Evolutionary conservation across 2,113 vertebrate genomes (phyloP).

Genomic region (Rhizomys pruinosus): DNA sequence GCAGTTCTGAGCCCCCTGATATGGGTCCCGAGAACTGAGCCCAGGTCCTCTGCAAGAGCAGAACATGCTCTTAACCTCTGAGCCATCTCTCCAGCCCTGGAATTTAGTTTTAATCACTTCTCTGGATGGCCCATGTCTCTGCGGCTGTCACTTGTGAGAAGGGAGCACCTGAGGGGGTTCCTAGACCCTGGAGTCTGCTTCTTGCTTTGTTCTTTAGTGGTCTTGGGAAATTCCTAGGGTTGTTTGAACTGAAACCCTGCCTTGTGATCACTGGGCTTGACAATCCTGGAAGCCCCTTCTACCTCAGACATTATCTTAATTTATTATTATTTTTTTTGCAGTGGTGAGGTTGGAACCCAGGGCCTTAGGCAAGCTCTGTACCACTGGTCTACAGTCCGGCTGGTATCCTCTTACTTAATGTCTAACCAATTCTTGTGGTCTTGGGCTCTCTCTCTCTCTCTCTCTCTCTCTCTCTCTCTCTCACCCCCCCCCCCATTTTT

Average conservation of each 20-base stretch:
- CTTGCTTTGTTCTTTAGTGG: not conserved
- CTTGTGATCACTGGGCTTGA: not conserved
- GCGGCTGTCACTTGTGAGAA: not conserved
- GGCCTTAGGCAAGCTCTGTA: not conserved
- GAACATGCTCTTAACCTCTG: no score
- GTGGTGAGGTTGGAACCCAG: not conserved
- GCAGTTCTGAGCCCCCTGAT: no score
- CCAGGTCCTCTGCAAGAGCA: no score
- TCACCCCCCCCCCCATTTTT: no score
- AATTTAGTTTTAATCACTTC: not conserved
- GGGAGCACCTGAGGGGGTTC: not conserved
- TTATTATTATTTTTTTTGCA: not conserved
- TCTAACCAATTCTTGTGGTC: no score
- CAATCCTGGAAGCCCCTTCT: accelerated
- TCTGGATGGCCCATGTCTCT: not conserved
- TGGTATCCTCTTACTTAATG: not conserved
- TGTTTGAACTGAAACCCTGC: not conserved
- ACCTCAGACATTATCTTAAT: not conserved
- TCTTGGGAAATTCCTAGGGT: not conserved
- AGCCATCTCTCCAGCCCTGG: no score
- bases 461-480: no score
- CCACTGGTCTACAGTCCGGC: not conserved
- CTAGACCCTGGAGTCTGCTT: not conserved
- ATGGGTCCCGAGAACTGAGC: no score
- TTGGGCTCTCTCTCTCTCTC: no score